Evolutionary conservation across 1,140 invertebrate genomes (phyloP).

Genomic region (Macrotrachela quadricornifera): DNA sequence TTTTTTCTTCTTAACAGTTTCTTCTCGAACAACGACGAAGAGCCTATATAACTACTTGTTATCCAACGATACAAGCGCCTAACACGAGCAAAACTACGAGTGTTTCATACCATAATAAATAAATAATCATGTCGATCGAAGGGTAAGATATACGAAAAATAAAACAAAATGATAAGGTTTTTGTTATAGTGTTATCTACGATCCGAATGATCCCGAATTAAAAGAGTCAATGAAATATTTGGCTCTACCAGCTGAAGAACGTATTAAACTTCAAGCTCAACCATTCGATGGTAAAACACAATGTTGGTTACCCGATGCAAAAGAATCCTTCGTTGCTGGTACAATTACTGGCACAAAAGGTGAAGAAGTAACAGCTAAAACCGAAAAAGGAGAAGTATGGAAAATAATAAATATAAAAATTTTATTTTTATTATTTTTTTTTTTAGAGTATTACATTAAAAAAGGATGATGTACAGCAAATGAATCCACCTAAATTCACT

Average conservation of each 20-base stretch:
- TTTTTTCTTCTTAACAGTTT: too few species aligned
- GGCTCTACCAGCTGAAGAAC: slow-evolving; percentile 1
- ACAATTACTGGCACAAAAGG: slow-evolving; percentile 96
- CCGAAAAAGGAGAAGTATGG: slow-evolving; percentile 18
- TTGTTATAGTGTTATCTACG: background rate
- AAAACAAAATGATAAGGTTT: too few species aligned
- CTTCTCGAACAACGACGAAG: too few species aligned
- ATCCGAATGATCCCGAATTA: slow-evolving; percentile 9
- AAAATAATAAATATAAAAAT: too few species aligned
- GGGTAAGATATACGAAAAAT: too few species aligned
- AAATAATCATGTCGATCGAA: too few species aligned
- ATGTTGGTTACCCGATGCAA: slow-evolving; percentile 92
- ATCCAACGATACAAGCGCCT: too few species aligned
- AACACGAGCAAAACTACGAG: too few species aligned
- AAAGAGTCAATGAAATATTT: slow-evolving; percentile 8
- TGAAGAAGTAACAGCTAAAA: slow-evolving; percentile 69
- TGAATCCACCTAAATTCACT: slow-evolving; percentile 98
- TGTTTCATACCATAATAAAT: too few species aligned
- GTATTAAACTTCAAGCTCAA: slow-evolving; percentile 47
- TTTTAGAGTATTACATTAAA: slow-evolving; percentile 48
- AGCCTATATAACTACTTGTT: too few species aligned
- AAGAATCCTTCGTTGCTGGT: slow-evolving; percentile 83
- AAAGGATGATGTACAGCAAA: slow-evolving; percentile 86
- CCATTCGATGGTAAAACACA: slow-evolving; percentile 98
- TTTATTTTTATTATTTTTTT: too few species aligned